A percentile compares a stretch with the other conserved stretches of the same genome.
phyloP scores from a whole-genome alignment of 2,797 vertebrate genomes.

The Paguma larvata region DNA sequence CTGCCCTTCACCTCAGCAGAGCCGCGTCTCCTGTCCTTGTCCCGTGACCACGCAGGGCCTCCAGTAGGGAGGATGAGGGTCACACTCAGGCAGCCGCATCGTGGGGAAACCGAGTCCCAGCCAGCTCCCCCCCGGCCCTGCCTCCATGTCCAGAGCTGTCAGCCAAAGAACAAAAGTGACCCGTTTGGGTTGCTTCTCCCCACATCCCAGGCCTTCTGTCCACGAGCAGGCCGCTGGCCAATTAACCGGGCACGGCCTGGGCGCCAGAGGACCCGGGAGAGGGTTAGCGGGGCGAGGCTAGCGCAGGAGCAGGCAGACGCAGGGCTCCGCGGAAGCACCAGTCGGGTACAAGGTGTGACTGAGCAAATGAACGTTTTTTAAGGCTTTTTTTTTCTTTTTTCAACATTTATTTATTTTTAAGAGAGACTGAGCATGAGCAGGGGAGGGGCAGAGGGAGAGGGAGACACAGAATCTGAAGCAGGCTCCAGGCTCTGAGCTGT shows the following conservation, averaged over 20 bases:
- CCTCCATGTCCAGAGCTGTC: fast-evolving
- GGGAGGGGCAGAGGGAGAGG: no score
- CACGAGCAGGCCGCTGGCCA: fast-evolving
- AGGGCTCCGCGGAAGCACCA: fast-evolving
- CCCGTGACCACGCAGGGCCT: fast-evolving
- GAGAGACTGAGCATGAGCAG: no score
- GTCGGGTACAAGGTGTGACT: fast-evolving
- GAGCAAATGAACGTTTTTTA: not conserved
- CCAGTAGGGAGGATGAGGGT: not conserved
- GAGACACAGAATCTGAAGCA: no score
- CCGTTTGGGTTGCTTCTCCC: fast-evolving
- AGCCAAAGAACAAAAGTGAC: fast-evolving
- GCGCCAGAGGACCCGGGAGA: not conserved
- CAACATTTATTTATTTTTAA: no score
- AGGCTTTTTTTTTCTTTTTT: no score
- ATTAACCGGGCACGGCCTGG: not conserved
- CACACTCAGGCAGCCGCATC: fast-evolving
- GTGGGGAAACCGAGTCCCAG: fast-evolving
- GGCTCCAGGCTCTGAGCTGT: no score
- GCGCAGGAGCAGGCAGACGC: fast-evolving
- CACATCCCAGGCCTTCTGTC: fast-evolving
- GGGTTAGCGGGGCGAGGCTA: not conserved
- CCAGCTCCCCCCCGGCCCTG: fast-evolving
- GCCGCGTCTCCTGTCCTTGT: fast-evolving
- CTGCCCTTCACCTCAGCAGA: fast-evolving